Conservation (phyloP, 2,888 invertebrate genomes). For the Therioaphis trifolii region DNA sequence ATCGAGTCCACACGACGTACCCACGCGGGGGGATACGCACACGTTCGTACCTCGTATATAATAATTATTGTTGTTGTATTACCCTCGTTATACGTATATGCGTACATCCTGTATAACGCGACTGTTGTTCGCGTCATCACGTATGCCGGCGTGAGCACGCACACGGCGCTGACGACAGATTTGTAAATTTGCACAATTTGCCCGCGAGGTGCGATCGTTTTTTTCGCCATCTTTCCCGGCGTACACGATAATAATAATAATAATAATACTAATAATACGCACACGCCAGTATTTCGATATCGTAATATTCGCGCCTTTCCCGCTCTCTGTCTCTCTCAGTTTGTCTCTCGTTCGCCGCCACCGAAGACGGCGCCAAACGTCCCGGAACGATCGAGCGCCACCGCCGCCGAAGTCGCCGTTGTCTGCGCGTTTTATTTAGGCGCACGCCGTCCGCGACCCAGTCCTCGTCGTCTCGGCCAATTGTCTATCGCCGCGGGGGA, state of each 20-base stretch:
- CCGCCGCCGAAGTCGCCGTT: neutral
- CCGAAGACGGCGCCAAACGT: constrained; percentile 26
- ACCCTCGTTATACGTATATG: too few relatives aligned
- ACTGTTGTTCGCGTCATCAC: neutral
- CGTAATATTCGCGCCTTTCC: too few relatives aligned
- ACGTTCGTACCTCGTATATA: too few relatives aligned
- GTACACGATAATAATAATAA: too few relatives aligned
- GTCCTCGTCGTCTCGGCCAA: neutral
- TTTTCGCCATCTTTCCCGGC: neutral
- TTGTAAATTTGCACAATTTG: neutral
- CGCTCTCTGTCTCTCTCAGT: too few relatives aligned
- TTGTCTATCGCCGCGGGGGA: constrained; percentile 28
- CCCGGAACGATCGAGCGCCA: neutral
- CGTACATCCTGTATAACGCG: neutral
- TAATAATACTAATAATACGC: too few relatives aligned
- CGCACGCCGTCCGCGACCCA: neutral
- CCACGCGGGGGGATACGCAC: too few relatives aligned
- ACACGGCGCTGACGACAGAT: neutral
- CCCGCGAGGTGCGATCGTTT: neutral
- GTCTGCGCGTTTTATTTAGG: too few relatives aligned
- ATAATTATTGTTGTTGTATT: too few relatives aligned
- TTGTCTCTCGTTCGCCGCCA: too few relatives aligned
- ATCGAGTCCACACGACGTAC: too few relatives aligned
- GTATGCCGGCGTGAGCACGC: neutral
- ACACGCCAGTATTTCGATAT: too few relatives aligned